phyloP scores from a whole-genome alignment of 37 sponge, comb jelly and placozoan genomes.

The Aplysina aerophoba region DNA sequence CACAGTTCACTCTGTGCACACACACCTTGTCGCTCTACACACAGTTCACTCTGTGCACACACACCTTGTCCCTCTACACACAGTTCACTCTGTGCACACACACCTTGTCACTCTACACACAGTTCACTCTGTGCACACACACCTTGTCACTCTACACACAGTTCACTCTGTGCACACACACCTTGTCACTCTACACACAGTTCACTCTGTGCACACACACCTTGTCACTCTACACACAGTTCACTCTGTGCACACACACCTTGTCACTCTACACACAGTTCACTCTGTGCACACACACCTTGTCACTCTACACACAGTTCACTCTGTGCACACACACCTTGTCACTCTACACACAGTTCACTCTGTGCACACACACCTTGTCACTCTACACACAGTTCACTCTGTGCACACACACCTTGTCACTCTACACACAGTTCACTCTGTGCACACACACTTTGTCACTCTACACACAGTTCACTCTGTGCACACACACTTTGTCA shows the following conservation, averaged over 20 bases:
- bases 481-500: too few species aligned
- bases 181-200: too few species aligned
- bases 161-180: too few species aligned
- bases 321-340: not conserved
- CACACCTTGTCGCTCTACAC: not conserved
- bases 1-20: not conserved
- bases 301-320: not conserved
- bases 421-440: too few species aligned
- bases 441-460: too few species aligned
- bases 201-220: not conserved
- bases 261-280: not conserved
- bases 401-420: not conserved
- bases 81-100: not conserved
- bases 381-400: not conserved
- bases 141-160: not conserved
- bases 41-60: not conserved
- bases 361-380: too few species aligned
- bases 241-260: not conserved
- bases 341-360: too few species aligned
- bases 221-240: not conserved
- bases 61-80: not conserved
- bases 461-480: not conserved
- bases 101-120: not conserved
- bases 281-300: not conserved
- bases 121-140: not conserved